Evolutionary conservation across 1,140 invertebrate genomes (phyloP).

Genomic region (Drosophila parabipectinata): DNA sequence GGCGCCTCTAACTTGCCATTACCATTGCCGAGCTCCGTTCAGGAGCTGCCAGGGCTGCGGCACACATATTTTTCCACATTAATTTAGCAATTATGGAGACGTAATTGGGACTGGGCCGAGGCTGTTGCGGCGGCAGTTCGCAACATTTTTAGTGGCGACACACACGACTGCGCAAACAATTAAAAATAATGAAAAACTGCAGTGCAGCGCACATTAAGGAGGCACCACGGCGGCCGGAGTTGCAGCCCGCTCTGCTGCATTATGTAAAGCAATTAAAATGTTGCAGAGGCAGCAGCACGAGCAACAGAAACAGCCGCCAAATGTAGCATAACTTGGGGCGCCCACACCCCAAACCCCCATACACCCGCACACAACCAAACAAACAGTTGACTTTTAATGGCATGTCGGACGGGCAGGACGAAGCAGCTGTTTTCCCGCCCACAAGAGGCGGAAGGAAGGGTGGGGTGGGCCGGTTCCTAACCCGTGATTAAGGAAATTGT

Average conservation of each 20-base stretch:
- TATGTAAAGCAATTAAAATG: slow-evolving; percentile 81
- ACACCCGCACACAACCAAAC: slow-evolving; percentile 32
- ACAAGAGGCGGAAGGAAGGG: not conserved
- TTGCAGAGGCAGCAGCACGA: slow-evolving; percentile 34
- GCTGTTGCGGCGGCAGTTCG: not conserved
- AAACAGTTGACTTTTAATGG: slow-evolving; percentile 73
- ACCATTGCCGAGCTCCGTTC: slow-evolving; percentile 22
- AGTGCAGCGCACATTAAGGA: slow-evolving; percentile 34
- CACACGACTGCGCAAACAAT: slow-evolving; percentile 57
- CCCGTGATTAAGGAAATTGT: slow-evolving; percentile 80
- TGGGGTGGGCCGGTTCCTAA: slow-evolving; percentile 36
- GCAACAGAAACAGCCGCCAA: slow-evolving; percentile 33
- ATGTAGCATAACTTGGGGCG: slow-evolving; percentile 61
- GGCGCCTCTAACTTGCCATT: slow-evolving; percentile 30
- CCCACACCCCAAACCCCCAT: slow-evolving; percentile 3
- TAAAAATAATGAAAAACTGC: slow-evolving; percentile 74
- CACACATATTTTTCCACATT: not conserved
- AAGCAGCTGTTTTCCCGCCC: slow-evolving; percentile 46
- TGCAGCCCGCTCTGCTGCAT: slow-evolving; percentile 46
- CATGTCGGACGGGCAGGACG: slow-evolving; percentile 41
- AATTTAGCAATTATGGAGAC: slow-evolving; percentile 37
- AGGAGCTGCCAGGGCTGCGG: slow-evolving; percentile 1
- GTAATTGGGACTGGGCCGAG: slow-evolving; percentile 4
- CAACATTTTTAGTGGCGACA: slow-evolving; percentile 28
- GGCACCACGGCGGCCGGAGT: slow-evolving; percentile 6